Conservation (phyloP, 2,888 invertebrate species). For the Aelia acuminata region DNA sequence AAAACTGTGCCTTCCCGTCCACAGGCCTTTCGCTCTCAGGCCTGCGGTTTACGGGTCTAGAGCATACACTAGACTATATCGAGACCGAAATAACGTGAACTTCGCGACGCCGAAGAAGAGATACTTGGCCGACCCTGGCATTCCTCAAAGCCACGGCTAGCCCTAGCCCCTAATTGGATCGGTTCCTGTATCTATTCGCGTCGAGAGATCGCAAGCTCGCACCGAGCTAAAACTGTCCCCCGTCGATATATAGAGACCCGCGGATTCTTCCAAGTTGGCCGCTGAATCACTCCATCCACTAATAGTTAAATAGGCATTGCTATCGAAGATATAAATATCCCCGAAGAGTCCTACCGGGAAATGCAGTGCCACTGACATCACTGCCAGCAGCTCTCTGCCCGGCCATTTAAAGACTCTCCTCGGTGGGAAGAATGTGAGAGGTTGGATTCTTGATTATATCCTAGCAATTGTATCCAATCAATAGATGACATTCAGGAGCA, state of each 20-base stretch:
- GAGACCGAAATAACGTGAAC: background rate
- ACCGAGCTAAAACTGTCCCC: background rate
- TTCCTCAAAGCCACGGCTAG: background rate
- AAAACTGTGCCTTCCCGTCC: too few species aligned
- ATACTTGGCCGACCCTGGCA: slow-evolving; percentile 44
- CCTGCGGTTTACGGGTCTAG: too few species aligned
- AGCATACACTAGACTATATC: too few species aligned
- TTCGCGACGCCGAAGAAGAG: background rate
- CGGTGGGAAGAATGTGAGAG: background rate
- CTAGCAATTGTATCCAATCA: too few species aligned
- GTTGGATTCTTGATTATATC: background rate
- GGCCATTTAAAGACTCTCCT: background rate
- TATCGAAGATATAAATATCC: background rate
- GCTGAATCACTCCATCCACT: background rate
- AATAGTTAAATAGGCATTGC: slow-evolving; percentile 15
- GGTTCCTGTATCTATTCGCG: slow-evolving; percentile 2
- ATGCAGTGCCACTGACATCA: slow-evolving; percentile 16
- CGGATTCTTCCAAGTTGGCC: background rate
- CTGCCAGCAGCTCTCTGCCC: background rate
- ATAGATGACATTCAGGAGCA: too few species aligned
- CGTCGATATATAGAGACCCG: background rate
- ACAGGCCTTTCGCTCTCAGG: too few species aligned
- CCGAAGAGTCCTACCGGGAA: background rate
- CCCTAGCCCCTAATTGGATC: background rate
- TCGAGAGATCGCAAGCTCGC: background rate